Conservation (phyloP, 2,113 vertebrate species). For the Podarcis cretensis region DNA sequence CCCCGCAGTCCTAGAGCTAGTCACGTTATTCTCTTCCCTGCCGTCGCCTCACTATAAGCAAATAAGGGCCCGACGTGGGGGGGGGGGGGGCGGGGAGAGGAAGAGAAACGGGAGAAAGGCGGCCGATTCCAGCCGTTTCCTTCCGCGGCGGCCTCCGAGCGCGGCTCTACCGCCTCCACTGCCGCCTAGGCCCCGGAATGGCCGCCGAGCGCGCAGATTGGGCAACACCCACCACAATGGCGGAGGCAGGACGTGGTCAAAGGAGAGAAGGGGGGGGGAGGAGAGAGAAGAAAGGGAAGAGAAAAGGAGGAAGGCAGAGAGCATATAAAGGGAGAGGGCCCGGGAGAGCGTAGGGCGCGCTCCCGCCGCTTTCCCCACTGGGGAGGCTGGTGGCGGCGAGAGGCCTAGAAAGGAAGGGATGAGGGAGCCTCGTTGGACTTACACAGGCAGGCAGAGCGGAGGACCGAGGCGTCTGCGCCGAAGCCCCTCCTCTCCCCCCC, state of each 20-base stretch:
- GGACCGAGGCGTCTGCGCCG: neutral
- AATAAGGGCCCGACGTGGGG: neutral
- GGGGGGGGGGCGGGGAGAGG: neutral
- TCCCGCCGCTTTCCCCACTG: neutral
- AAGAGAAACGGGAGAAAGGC: no score
- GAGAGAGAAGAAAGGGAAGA: no score
- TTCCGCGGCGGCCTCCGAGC: neutral
- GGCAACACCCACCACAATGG: conserved; percentile 29
- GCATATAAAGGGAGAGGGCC: neutral
- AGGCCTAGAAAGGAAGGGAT: no score
- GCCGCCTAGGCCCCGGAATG: conserved; percentile 2
- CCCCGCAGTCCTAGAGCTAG: no score
- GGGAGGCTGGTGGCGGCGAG: neutral
- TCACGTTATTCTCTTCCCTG: no score
- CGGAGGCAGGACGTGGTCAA: conserved; percentile 27
- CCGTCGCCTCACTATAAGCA: neutral
- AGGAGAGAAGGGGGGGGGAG: neutral
- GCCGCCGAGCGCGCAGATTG: neutral
- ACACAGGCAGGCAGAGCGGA: neutral
- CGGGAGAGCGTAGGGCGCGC: neutral
- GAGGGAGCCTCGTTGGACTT: no score
- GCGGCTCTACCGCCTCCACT: neutral
- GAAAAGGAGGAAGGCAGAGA: neutral
- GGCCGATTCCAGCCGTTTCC: neutral
- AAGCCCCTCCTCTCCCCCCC: conserved; percentile 10